Evolutionary conservation across 2,797 vertebrate genomes (phyloP).

Genomic region (Cuniculus paca): DNA sequence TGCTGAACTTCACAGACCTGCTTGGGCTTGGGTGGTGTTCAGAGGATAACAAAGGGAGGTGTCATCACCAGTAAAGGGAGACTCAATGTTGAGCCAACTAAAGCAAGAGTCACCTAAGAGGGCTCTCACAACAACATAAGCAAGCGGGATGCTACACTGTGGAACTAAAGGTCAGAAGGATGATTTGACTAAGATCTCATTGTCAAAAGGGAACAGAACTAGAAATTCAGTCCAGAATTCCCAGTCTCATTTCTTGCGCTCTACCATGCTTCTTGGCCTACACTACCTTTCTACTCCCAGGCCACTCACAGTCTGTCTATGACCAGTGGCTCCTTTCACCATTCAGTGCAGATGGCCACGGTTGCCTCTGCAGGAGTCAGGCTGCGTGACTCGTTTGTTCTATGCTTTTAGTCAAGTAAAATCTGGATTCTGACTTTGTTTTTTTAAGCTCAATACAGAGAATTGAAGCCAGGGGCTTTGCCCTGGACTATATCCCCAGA

Average conservation of each 20-base stretch:
- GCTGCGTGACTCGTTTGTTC: not conserved
- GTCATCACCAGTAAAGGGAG: not conserved
- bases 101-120: not conserved
- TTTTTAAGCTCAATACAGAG: not conserved
- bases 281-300: not conserved
- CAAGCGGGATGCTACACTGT: not conserved
- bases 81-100: not conserved
- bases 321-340: not conserved
- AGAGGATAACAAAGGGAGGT: not conserved
- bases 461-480: not conserved
- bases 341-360: fast-evolving
- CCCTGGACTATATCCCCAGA: not conserved
- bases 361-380: not conserved
- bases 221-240: not conserved
- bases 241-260: not conserved
- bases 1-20: not conserved
- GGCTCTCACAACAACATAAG: not conserved
- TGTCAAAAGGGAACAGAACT: not conserved
- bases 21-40: not conserved
- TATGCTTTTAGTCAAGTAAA: not conserved
- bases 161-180: not conserved
- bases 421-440: not conserved
- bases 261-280: not conserved
- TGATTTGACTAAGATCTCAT: not conserved
- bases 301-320: not conserved